Conservation (phyloP, 1,140 invertebrate species). For the Araneus ventricosus region DNA sequence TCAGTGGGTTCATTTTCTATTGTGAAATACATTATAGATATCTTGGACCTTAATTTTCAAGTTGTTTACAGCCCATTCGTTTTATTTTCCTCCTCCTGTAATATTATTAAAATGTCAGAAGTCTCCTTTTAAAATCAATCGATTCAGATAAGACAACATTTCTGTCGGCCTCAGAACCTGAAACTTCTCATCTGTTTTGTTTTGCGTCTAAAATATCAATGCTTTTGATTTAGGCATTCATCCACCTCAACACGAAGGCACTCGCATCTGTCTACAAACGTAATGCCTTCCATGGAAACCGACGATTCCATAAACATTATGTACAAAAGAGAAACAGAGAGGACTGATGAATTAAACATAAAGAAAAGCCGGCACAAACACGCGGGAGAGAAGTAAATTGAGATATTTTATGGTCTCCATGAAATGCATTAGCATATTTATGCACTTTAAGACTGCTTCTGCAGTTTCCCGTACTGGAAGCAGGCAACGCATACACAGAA, state of each 20-base stretch:
- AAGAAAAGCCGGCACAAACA: background rate
- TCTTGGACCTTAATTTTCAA: no score
- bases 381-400: background rate
- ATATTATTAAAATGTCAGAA: no score
- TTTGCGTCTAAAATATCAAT: no score
- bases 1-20: no score
- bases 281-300: background rate
- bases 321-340: background rate
- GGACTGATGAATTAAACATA: slow-evolving; percentile 31
- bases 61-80: no score
- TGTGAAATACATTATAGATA: no score
- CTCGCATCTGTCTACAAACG: no score
- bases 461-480: background rate
- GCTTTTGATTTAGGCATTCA: background rate
- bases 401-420: slow-evolving; percentile 17
- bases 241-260: background rate
- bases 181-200: no score
- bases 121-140: no score
- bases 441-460: background rate
- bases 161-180: no score
- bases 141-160: no score
- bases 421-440: slow-evolving; percentile 43
- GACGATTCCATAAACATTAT: background rate
- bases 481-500: background rate
- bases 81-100: no score